Base-by-base conservation (phyloP, 2,113 vertebrate species). In the Bubo scandiacus region DNA sequence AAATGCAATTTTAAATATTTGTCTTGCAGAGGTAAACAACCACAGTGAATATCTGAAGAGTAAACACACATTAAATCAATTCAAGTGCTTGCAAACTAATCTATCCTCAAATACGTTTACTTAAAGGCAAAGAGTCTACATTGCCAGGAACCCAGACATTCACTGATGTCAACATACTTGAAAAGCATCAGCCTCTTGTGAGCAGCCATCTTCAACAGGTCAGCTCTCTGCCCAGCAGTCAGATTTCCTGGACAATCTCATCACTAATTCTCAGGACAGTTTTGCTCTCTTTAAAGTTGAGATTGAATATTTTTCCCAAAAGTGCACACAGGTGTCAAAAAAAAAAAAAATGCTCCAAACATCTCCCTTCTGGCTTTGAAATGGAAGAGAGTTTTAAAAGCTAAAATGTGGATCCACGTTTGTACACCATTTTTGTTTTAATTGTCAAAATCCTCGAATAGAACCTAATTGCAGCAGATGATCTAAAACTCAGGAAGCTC, bases 1-100 rank as follows among this genome's bases (percentile, higher is more conserved):
- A 91, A 97, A 96, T 65, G 36, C 72, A 97, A 96, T 97, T 97
- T 98, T 96, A 97, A 96, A 96, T 97, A 97, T 97, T 97, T 98
- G 96, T 97, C 97, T 96, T 97, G 78, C 83, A 86, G 86, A 97
- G 90, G 96, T 96, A 98, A 98, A 98, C 90, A 97, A 80, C 91
- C 92, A 92, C 63, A 85, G 90, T 90, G 91, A 90, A 77, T 96
- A 97, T 95, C 94, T 95, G 89, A 98, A 96, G 95, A 97, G 88
- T 96, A 97, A 97, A 97, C 84, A 91, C 80, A 82, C 94, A 97
- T 90, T 97, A 97, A 97, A 97, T 96, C 94, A 97, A 96, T 94
- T 94, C 79, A 81, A 97, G 58, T 90, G 90, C 84, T 96, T 94
- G 92, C 88, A 96, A 96, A 97, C 90, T 92, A 96, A 98, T 95